Conservation (phyloP, 1,140 invertebrate genomes). For the Melitaea cinxia region DNA sequence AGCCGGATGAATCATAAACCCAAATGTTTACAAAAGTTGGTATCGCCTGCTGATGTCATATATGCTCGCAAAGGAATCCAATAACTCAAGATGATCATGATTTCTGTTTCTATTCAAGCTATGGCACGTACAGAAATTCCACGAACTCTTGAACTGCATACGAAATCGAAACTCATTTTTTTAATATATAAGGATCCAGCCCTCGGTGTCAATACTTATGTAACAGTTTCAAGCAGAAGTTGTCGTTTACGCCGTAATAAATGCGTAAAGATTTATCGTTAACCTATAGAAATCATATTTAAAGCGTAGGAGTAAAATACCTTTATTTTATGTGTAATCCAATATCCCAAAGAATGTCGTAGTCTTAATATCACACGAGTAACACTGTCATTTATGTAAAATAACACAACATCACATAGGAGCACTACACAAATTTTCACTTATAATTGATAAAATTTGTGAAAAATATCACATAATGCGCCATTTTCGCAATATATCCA, state of each 20-base stretch:
- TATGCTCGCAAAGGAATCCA: slow-evolving; percentile 49
- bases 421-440: slow-evolving; percentile 79
- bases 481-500: slow-evolving; percentile 79
- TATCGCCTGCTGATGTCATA: slow-evolving; percentile 75
- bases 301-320: slow-evolving; percentile 76
- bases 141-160: slow-evolving; percentile 44
- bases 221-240: slow-evolving; percentile 47
- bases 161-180: slow-evolving; percentile 39
- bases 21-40: slow-evolving; percentile 69
- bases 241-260: slow-evolving; percentile 3
- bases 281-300: slow-evolving; percentile 45
- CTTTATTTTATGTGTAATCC: slow-evolving; percentile 80
- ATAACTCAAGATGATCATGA: slow-evolving; percentile 47
- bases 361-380: slow-evolving; percentile 72
- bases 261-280: slow-evolving; percentile 16
- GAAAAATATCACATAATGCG: slow-evolving; percentile 81
- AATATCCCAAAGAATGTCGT: slow-evolving; percentile 78
- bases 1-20: slow-evolving; percentile 56
- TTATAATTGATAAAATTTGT: slow-evolving; percentile 77
- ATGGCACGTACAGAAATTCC: slow-evolving; percentile 54
- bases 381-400: slow-evolving; percentile 77
- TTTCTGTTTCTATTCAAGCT: slow-evolving; percentile 29
- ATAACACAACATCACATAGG: slow-evolving; percentile 76
- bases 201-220: slow-evolving; percentile 56
- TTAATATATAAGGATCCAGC: slow-evolving; percentile 39